Conservation (phyloP, 2,113 vertebrate species). For the Gnathonemus echidnorhynchus region DNA sequence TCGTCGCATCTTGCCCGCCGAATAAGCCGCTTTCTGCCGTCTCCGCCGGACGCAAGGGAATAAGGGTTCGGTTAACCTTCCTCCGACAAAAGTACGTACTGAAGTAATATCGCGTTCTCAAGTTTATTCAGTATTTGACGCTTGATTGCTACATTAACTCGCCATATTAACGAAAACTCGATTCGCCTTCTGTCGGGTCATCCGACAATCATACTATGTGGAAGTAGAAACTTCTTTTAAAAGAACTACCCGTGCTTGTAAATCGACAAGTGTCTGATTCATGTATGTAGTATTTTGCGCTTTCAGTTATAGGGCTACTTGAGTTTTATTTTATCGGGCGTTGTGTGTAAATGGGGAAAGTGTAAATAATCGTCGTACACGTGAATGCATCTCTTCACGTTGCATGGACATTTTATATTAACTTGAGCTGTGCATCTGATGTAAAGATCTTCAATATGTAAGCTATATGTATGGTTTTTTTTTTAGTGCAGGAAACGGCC, state of each 20-base stretch:
- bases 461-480: not conserved
- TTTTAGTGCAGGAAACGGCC: constrained; percentile 11
- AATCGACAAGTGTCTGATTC: not conserved
- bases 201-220: not conserved
- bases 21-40: not conserved
- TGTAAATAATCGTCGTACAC: not conserved
- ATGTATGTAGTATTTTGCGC: not conserved
- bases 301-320: not conserved
- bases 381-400: too few relatives aligned
- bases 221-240: not conserved
- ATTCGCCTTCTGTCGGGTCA: not conserved
- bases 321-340: not conserved
- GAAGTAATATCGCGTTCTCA: not conserved
- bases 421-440: not conserved
- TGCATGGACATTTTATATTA: not conserved
- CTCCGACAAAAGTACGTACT: constrained; percentile 37
- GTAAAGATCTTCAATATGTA: not conserved
- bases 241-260: not conserved
- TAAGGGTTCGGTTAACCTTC: not conserved
- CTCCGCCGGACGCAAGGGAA: constrained; percentile 11
- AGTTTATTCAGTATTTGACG: not conserved
- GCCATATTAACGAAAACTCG: not conserved
- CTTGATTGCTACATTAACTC: not conserved
- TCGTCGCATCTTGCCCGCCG: not conserved
- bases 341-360: not conserved